Evolutionary conservation across 1,140 invertebrate species (phyloP).

Genomic region (Agrilus planipennis): DNA sequence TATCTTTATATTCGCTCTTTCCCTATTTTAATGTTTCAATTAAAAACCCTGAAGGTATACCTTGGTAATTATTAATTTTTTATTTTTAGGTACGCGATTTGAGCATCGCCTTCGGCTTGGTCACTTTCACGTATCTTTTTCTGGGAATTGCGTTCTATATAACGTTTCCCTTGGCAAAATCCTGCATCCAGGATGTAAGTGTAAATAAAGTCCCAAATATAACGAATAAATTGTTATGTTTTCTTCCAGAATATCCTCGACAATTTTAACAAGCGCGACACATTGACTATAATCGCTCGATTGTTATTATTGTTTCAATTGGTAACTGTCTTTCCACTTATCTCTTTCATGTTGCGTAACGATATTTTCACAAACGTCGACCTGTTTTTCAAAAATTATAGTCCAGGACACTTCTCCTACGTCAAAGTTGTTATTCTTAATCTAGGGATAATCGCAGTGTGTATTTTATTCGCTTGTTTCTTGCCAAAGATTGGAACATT

Average conservation of each 20-base stretch:
- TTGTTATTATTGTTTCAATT: constrained; percentile 80
- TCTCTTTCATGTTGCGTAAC: constrained; percentile 70
- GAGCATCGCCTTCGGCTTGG: constrained; percentile 69
- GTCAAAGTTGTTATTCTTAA: constrained; percentile 43
- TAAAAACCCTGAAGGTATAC: too few relatives aligned
- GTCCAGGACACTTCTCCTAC: constrained; percentile 34
- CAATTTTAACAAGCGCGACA: constrained; percentile 71
- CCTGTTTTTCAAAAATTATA: constrained; percentile 21
- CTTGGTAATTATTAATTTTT: too few relatives aligned
- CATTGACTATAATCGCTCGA: constrained; percentile 66
- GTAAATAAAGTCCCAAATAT: constrained; percentile 4
- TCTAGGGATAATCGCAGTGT: constrained; percentile 45
- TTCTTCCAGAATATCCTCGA: constrained; percentile 79
- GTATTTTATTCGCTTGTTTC: constrained; percentile 74
- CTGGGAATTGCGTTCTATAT: constrained; percentile 74
- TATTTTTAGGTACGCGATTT: constrained; percentile 69
- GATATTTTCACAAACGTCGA: constrained; percentile 52
- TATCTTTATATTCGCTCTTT: too few relatives aligned
- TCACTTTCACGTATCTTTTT: constrained; percentile 70
- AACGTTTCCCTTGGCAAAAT: constrained; percentile 71
- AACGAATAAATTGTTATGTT: not conserved
- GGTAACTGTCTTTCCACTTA: constrained; percentile 75
- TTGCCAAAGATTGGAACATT: constrained; percentile 78
- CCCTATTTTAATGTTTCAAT: too few relatives aligned
- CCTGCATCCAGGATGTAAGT: constrained; percentile 89